A percentile compares a stretch with the other conserved stretches of the same genome.
phyloP scores from a whole-genome alignment of 2,797 vertebrate genomes.

The Ctenopoma kingsleyae region DNA sequence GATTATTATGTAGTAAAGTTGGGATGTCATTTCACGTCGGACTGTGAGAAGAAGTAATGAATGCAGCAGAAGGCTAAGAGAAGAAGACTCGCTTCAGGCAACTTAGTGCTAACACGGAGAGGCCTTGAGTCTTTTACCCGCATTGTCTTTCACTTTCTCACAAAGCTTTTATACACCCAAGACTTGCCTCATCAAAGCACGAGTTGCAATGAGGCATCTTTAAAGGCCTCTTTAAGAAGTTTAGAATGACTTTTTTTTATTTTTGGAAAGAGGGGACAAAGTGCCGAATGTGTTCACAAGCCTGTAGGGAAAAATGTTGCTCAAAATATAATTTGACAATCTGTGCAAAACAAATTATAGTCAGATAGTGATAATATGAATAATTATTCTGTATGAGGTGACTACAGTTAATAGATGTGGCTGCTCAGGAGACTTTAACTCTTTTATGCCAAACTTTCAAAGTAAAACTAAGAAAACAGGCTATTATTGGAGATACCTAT shows the following conservation, averaged over 20 bases:
- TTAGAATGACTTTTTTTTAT: slow-evolving; percentile 51
- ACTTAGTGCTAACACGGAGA: slow-evolving; percentile 21
- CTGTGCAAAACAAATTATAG: slow-evolving; percentile 21
- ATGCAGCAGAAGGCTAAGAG: slow-evolving; percentile 43
- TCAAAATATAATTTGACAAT: slow-evolving; percentile 54
- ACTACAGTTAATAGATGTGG: slow-evolving; percentile 22
- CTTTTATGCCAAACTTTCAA: slow-evolving; percentile 37
- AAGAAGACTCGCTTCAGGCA: slow-evolving; percentile 46
- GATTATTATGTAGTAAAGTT: slow-evolving; percentile 90
- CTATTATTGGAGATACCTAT: slow-evolving; percentile 50
- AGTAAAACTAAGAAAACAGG: slow-evolving; percentile 23
- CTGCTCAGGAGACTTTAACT: slow-evolving; percentile 30
- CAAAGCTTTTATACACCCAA: slow-evolving; percentile 7
- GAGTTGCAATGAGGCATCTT: slow-evolving; percentile 27
- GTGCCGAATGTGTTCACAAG: slow-evolving; percentile 13
- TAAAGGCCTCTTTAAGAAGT: slow-evolving; percentile 29
- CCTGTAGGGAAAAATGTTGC: slow-evolving; percentile 38
- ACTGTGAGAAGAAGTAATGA: slow-evolving; percentile 49
- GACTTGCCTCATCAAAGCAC: slow-evolving; percentile 33
- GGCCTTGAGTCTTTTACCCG: slow-evolving; percentile 38
- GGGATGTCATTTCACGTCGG: slow-evolving; percentile 35
- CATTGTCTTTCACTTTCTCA: slow-evolving; percentile 27
- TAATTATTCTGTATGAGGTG: slow-evolving; percentile 36
- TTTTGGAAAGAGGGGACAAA: slow-evolving; percentile 52
- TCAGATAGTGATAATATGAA: slow-evolving; percentile 33